phyloP scores from a whole-genome alignment of 2,797 vertebrate genomes.

The Hydrolagus colliei region DNA sequence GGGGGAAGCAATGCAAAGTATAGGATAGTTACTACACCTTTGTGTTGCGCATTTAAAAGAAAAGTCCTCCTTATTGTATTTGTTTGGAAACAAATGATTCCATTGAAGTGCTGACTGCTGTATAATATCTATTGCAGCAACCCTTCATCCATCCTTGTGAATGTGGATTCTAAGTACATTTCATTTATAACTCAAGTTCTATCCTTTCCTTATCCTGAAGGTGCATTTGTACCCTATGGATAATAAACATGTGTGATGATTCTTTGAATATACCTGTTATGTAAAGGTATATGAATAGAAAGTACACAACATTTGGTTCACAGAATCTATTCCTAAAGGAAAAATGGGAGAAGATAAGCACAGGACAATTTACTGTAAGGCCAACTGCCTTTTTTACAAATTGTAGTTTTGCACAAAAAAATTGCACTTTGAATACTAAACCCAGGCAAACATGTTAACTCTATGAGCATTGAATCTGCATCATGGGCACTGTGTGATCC shows the following conservation, averaged over 20 bases:
- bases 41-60: neutral
- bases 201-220: neutral
- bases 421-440: constrained; percentile 19
- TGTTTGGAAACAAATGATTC: neutral
- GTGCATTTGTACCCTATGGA: neutral
- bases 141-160: neutral
- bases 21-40: neutral
- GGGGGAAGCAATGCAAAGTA: neutral
- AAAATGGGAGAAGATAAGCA: neutral
- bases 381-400: neutral
- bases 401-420: neutral
- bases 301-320: neutral
- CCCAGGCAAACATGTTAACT: neutral
- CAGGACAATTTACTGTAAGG: neutral
- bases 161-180: neutral
- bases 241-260: neutral
- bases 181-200: neutral
- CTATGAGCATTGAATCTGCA: neutral
- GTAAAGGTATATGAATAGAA: neutral
- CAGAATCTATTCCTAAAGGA: neutral
- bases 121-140: neutral
- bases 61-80: neutral
- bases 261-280: neutral
- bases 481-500: neutral
- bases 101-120: neutral